Conservation (phyloP, 2,797 vertebrate species). For the Chloroceryle amazona region DNA sequence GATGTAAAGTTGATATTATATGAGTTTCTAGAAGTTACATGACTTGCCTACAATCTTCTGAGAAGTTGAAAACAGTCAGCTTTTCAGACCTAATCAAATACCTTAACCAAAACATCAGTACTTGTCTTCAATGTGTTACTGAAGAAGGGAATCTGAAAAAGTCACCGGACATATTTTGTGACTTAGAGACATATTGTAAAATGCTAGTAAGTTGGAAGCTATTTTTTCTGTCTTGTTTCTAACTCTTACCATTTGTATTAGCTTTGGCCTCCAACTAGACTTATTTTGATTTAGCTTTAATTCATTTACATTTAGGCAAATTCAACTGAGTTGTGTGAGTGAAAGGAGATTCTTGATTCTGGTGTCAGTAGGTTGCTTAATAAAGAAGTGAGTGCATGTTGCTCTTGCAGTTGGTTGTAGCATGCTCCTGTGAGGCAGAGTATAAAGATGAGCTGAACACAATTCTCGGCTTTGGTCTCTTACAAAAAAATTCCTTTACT, state of each 20-base stretch:
- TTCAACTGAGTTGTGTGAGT: background rate
- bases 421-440: background rate
- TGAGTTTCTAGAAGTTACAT: background rate
- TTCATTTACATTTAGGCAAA: background rate
- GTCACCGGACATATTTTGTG: background rate
- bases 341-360: background rate
- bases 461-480: background rate
- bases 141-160: background rate
- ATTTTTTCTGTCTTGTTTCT: background rate
- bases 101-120: background rate
- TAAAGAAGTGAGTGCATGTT: background rate
- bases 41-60: background rate
- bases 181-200: background rate
- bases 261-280: background rate
- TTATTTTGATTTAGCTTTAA: background rate
- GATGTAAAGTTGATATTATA: background rate
- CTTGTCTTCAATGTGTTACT: background rate
- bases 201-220: background rate
- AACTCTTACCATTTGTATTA: background rate
- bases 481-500: background rate
- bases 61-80: background rate
- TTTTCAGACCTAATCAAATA: background rate
- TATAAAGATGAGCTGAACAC: background rate
- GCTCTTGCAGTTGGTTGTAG: background rate
- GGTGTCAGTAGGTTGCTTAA: background rate